Evolutionary conservation across 2,797 vertebrate genomes (phyloP).

Genomic region (Periparus ater): DNA sequence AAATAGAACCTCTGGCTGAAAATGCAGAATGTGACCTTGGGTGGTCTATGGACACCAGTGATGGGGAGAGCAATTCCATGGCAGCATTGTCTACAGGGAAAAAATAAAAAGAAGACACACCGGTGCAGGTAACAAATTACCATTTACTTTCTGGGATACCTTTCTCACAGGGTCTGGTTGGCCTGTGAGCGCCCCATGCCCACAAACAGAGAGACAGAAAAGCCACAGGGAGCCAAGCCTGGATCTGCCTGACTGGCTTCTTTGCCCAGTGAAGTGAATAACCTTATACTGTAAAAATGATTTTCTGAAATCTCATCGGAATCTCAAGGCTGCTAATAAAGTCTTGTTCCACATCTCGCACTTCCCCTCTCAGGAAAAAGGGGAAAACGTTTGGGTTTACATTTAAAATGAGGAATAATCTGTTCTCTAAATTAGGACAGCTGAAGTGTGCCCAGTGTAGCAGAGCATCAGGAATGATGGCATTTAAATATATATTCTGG

Average conservation of each 20-base stretch:
- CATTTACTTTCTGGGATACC: neutral
- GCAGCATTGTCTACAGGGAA: neutral
- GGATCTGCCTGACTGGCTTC: conserved; percentile 45
- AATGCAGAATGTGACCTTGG: neutral
- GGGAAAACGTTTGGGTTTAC: neutral
- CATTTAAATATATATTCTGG: neutral
- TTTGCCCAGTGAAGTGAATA: conserved; percentile 56
- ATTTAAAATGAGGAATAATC: neutral
- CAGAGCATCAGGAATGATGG: neutral
- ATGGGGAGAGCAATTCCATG: neutral
- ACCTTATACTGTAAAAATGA: neutral
- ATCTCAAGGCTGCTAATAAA: neutral
- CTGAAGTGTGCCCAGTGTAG: neutral
- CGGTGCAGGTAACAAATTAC: neutral
- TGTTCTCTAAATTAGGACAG: neutral
- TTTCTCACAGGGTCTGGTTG: conserved; percentile 18
- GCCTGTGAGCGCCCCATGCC: conserved; percentile 29
- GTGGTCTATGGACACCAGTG: neutral
- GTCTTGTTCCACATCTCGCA: neutral
- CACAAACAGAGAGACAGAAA: neutral
- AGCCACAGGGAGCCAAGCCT: conserved; percentile 48
- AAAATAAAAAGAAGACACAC: neutral
- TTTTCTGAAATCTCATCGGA: neutral
- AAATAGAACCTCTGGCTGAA: neutral
- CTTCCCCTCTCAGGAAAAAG: neutral